phyloP scores from a whole-genome alignment of 2,113 vertebrate genomes.

The Porphyrio hochstetteri region DNA sequence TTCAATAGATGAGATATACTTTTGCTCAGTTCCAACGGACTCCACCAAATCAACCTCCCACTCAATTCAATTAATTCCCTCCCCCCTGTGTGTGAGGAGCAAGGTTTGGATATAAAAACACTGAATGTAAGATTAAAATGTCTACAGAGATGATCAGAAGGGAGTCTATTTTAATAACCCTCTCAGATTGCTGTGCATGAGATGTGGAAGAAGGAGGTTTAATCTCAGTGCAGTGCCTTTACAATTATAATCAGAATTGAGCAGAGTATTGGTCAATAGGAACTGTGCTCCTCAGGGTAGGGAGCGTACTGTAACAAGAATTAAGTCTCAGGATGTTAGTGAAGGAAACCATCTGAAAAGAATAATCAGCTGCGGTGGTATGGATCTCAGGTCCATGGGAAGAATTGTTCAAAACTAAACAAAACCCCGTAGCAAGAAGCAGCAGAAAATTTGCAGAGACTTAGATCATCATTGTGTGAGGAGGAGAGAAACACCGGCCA shows the following conservation, averaged over 20 bases:
- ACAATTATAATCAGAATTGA: slow-evolving; percentile 72
- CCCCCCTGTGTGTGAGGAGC: slow-evolving; percentile 41
- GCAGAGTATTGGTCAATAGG: slow-evolving; percentile 68
- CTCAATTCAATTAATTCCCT: slow-evolving; percentile 74
- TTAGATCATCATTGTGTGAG: neutral
- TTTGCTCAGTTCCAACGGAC: slow-evolving; percentile 41
- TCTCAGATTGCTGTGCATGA: slow-evolving; percentile 55
- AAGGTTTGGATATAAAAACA: slow-evolving; percentile 69
- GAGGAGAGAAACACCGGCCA: neutral
- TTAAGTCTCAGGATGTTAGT: slow-evolving; percentile 38
- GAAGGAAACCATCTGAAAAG: slow-evolving; percentile 52
- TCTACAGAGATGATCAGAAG: slow-evolving; percentile 67
- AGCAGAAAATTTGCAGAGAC: neutral
- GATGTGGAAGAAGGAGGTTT: slow-evolving; percentile 57
- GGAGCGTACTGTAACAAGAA: slow-evolving; percentile 55
- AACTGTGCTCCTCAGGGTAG: slow-evolving; percentile 31
- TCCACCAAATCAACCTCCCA: slow-evolving; percentile 64
- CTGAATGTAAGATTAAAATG: slow-evolving; percentile 65
- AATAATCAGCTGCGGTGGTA: slow-evolving; percentile 46
- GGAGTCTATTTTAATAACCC: slow-evolving; percentile 71
- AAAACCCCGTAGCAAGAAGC: neutral
- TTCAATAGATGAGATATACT: slow-evolving; percentile 46
- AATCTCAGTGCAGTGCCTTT: slow-evolving; percentile 59
- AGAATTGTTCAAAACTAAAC: slow-evolving; percentile 4
- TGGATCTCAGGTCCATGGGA: neutral